A percentile compares a stretch with the other conserved stretches of the same genome.
Evolutionary conservation across 2,888 invertebrate species (phyloP).

Genomic region (Calephelis perditalis): DNA sequence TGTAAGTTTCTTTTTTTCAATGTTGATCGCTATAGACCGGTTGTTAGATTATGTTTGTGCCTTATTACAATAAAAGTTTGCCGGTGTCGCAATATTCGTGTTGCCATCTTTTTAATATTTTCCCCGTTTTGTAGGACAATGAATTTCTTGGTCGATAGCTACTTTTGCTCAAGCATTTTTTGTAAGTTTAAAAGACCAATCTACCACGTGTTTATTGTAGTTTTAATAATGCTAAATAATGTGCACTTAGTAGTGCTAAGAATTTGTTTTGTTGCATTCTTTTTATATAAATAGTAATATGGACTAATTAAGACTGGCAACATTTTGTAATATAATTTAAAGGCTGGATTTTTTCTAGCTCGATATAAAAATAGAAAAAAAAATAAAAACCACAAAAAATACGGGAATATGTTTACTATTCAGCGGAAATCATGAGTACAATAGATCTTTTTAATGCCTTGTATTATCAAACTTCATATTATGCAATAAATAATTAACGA

Average conservation of each 20-base stretch:
- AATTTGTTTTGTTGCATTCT: conserved; percentile 1
- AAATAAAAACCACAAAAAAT: neutral
- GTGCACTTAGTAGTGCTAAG: conserved; percentile 5
- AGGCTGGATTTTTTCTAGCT: neutral
- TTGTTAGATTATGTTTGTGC: too few species aligned
- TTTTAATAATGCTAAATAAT: conserved; percentile 13
- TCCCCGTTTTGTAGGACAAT: conserved; percentile 43
- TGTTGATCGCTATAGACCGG: too few species aligned
- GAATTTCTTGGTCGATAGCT: conserved; percentile 46
- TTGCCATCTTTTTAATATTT: conserved; percentile 29
- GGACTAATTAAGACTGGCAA: conserved; percentile 6
- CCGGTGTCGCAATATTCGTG: conserved; percentile 16
- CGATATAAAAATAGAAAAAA: neutral
- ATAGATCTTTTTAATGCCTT: too few species aligned
- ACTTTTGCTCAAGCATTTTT: conserved; percentile 57
- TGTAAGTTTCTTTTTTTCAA: too few species aligned
- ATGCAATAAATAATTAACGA: too few species aligned
- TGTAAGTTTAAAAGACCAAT: conserved; percentile 43
- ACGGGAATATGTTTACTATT: neutral
- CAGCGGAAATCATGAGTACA: neutral
- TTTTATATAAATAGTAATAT: conserved; percentile 4
- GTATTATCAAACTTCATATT: too few species aligned
- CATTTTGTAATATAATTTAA: conserved; percentile 6
- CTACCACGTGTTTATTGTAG: conserved; percentile 10
- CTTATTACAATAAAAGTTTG: too few species aligned